These are phyloP conservation scores for Rotaria sp. DNA, from an alignment of 2,888 invertebrate species.

Conservation along the genomic window DNA sequence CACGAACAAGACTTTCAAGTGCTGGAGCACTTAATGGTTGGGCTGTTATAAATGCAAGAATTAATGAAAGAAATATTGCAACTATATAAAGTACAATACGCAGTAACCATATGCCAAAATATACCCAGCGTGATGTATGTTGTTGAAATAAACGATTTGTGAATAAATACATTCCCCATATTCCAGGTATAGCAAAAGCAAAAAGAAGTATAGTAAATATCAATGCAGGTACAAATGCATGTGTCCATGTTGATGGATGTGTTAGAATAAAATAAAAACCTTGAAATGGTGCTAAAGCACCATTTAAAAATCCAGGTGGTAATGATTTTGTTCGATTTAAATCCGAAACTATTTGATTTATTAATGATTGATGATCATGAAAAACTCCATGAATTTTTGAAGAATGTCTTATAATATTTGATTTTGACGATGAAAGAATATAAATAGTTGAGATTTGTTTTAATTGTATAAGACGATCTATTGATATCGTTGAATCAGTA, in stretches of 20 bases:
- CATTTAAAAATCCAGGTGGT: not conserved
- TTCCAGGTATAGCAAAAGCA: not conserved
- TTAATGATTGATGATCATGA: not conserved
- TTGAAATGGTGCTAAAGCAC: not conserved
- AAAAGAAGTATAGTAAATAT: not conserved
- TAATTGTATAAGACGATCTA: not conserved
- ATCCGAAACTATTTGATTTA: not conserved
- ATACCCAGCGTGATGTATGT: not conserved
- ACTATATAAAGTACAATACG: not conserved
- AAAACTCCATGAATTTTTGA: not conserved
- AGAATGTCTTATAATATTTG: not conserved
- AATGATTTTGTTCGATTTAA: not conserved
- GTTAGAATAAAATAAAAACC: not conserved
- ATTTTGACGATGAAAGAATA: not conserved
- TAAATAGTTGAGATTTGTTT: not conserved
- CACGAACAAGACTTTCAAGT: not conserved
- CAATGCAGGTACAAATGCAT: not conserved
- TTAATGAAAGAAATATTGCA: not conserved
- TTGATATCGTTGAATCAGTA: not conserved
- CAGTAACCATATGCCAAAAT: not conserved
- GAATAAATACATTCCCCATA: not conserved
- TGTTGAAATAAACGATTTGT: not conserved
- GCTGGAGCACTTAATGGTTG: conserved; percentile 20
- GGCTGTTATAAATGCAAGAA: not conserved
- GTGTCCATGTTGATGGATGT: not conserved